Evolutionary conservation across 2,888 invertebrate genomes (phyloP).

Genomic region (Callyntrura sp.): DNA sequence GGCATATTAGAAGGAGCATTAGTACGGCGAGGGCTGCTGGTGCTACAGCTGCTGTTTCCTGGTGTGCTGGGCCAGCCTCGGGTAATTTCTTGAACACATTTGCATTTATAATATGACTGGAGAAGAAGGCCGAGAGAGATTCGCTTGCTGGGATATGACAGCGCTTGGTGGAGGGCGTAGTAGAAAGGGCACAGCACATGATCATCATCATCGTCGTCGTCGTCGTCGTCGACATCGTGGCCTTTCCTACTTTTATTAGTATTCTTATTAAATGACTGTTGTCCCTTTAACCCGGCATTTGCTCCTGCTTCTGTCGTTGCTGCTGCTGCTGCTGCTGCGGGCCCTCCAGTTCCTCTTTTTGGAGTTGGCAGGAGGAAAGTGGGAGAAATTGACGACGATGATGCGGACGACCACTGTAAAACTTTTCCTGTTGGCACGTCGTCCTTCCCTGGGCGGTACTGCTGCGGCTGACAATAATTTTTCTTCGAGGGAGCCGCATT

Average conservation of each 20-base stretch:
- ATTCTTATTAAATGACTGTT: conserved; percentile 48
- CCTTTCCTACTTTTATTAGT: conserved; percentile 35
- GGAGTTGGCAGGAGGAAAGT: background rate
- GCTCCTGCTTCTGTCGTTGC: background rate
- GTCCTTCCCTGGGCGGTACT: background rate
- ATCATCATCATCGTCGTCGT: conserved; percentile 48
- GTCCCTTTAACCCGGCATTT: conserved; percentile 33
- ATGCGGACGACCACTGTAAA: background rate
- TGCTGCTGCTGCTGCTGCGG: background rate
- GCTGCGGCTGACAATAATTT: background rate
- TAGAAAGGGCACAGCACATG: conserved; percentile 75
- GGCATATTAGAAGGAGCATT: background rate
- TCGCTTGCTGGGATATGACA: conserved; percentile 56
- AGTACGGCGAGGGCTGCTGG: conserved; percentile 3
- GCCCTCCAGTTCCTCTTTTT: background rate
- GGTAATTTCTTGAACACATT: conserved; percentile 68
- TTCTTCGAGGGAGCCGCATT: too few relatives aligned
- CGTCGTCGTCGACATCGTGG: conserved; percentile 12
- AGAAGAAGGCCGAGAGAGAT: conserved; percentile 65
- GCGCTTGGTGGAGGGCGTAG: conserved; percentile 62
- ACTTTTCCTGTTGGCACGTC: conserved; percentile 31
- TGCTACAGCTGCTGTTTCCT: conserved; percentile 36
- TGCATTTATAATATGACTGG: conserved; percentile 70
- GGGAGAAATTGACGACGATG: too few relatives aligned
- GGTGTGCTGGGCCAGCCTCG: conserved; percentile 13